A percentile compares a stretch with the other conserved stretches of the same genome.
phyloP scores from a whole-genome alignment of 64 coral and sea anemone genomes.

The Catalaphyllia jardinei region DNA sequence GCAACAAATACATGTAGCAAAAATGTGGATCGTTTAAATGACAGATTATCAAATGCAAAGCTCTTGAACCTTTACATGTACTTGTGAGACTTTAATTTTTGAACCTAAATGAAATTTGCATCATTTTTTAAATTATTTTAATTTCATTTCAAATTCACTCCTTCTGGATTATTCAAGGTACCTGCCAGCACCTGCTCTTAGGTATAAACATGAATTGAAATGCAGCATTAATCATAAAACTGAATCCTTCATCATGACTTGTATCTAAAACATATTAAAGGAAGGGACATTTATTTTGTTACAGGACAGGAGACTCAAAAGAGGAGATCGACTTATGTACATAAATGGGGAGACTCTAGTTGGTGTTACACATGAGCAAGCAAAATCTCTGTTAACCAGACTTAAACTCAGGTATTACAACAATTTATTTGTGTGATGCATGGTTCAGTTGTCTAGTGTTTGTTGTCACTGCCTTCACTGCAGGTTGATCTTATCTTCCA shows the following conservation, averaged over 20 bases:
- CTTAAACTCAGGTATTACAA: slow-evolving; percentile 74
- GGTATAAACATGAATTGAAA: slow-evolving; percentile 6
- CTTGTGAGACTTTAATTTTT: not conserved
- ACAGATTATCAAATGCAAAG: not conserved
- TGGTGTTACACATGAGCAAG: slow-evolving; percentile 89
- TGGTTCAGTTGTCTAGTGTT: not conserved
- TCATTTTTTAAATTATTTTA: not conserved
- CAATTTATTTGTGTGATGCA: not conserved
- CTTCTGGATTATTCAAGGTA: slow-evolving; percentile 4
- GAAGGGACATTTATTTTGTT: not conserved
- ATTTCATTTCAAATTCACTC: slow-evolving; percentile 13
- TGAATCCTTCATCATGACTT: not conserved
- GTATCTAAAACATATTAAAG: not conserved
- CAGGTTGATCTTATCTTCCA: no score
- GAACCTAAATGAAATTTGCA: not conserved
- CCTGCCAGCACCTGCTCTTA: slow-evolving; percentile 18
- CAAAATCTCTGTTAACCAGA: slow-evolving; percentile 81
- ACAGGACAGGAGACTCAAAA: slow-evolving; percentile 65
- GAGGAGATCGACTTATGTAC: slow-evolving; percentile 69
- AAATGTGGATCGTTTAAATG: not conserved
- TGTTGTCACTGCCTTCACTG: no score
- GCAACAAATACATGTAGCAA: not conserved
- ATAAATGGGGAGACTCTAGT: slow-evolving; percentile 79
- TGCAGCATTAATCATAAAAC: not conserved
- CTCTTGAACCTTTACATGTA: not conserved